Percentiles rank a stretch among this genome's conserved stretches.
Conservation (phyloP, 1,140 invertebrate genomes). For the Apocrypta bakeri region DNA sequence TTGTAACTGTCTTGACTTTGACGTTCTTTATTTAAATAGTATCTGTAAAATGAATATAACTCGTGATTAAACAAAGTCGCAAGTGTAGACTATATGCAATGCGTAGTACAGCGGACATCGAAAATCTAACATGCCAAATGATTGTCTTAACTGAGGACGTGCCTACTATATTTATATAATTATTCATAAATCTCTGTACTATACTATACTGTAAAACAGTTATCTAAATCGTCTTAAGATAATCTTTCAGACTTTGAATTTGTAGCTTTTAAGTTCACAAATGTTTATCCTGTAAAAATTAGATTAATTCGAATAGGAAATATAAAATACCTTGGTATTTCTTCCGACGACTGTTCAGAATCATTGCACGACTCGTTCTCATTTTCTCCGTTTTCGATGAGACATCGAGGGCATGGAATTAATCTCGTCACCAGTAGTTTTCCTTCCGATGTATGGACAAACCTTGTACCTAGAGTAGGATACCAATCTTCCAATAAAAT, state of each 20-base stretch:
- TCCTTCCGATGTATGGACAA: constrained; percentile 98
- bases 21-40: constrained; percentile 62
- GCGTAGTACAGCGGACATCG: too few relatives aligned
- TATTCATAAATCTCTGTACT: too few relatives aligned
- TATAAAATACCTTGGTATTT: constrained; percentile 53
- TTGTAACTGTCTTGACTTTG: constrained; percentile 82
- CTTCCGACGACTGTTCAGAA: constrained; percentile 63
- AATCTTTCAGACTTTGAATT: too few relatives aligned
- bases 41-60: constrained; percentile 29
- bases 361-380: constrained; percentile 60
- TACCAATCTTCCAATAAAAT: constrained; percentile 99
- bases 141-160: too few relatives aligned
- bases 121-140: too few relatives aligned
- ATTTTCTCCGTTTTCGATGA: constrained; percentile 73
- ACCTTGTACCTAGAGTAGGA: constrained; percentile 94
- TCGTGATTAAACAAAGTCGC: neutral
- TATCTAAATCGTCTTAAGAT: neutral
- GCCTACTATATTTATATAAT: too few relatives aligned
- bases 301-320: neutral
- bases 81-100: neutral
- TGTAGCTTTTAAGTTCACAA: too few relatives aligned
- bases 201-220: too few relatives aligned
- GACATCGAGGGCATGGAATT: constrained; percentile 92
- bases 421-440: constrained; percentile 95
- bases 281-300: neutral